Percentiles rank a stretch among this genome's conserved stretches.
Evolutionary conservation across 2,113 vertebrate species (phyloP).

Genomic region (Pogonocichla stellata): DNA sequence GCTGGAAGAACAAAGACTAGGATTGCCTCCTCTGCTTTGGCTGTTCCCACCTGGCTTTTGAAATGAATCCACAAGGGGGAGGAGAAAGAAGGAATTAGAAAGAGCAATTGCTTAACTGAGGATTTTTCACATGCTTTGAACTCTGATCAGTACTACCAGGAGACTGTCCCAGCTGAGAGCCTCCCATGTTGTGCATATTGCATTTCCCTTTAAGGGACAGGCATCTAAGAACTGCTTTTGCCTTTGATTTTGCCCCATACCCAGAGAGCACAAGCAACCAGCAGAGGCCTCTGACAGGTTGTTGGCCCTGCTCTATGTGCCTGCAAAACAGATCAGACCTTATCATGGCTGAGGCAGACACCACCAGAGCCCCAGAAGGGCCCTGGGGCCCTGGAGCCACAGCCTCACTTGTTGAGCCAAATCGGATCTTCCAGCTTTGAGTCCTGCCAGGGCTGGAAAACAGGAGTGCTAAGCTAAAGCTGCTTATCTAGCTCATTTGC

Average conservation of each 20-base stretch:
- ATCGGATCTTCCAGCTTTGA: neutral
- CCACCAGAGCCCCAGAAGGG: neutral
- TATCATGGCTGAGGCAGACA: neutral
- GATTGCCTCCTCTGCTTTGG: neutral
- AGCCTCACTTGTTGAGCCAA: neutral
- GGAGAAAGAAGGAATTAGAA: neutral
- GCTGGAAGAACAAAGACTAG: neutral
- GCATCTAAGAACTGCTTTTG: neutral
- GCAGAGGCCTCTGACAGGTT: neutral
- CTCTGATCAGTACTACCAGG: neutral
- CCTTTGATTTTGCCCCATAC: neutral
- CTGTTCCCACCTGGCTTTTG: neutral
- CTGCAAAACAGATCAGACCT: conserved; percentile 19
- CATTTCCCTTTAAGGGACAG: neutral
- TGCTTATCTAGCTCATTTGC: neutral
- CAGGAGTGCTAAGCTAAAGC: neutral
- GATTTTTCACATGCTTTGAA: neutral
- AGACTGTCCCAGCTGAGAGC: neutral
- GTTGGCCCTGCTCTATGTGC: neutral
- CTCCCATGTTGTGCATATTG: neutral
- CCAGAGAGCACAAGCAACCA: neutral
- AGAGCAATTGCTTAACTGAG: neutral
- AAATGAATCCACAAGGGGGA: neutral
- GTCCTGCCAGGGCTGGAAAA: neutral
- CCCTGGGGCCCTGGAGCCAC: neutral